phyloP scores from a whole-genome alignment of 2,888 invertebrate genomes.

The Cartodere bifasciata region DNA sequence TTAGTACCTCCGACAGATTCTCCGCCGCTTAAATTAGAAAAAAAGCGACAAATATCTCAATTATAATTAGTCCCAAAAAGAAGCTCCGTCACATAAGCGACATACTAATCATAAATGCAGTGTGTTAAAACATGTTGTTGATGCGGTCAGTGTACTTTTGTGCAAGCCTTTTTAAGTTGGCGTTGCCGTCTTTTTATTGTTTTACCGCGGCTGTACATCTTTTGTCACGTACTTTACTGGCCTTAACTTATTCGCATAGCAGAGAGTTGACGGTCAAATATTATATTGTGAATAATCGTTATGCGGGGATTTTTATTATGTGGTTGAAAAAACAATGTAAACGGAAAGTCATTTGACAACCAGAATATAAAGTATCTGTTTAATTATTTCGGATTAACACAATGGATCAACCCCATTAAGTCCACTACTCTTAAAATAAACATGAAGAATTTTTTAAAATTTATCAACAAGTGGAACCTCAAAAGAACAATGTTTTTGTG shows the following conservation, averaged over 20 bases:
- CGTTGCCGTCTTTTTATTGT: constrained; percentile 19
- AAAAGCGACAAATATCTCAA: constrained; percentile 19
- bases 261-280: constrained; percentile 19
- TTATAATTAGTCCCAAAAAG: constrained; percentile 21
- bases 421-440: too few relatives aligned
- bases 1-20: constrained; percentile 23
- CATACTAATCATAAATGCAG: constrained; percentile 25
- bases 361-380: too few relatives aligned
- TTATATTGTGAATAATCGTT: constrained; percentile 21
- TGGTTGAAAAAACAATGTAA: too few relatives aligned
- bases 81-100: constrained; percentile 4
- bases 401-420: too few relatives aligned
- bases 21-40: constrained; percentile 22
- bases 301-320: too few relatives aligned
- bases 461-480: too few relatives aligned
- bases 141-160: constrained; percentile 26
- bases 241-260: constrained; percentile 18
- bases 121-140: constrained; percentile 16
- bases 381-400: too few relatives aligned
- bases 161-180: constrained; percentile 10
- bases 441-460: too few relatives aligned
- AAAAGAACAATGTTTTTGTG: too few relatives aligned
- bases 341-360: too few relatives aligned
- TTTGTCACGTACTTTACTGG: constrained; percentile 23
- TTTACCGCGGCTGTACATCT: constrained; percentile 20